A percentile compares a stretch with the other conserved stretches of the same genome.
These are phyloP conservation scores for Diploptera punctata DNA, from an alignment of 2,888 invertebrate species.

Conservation along the genomic window DNA sequence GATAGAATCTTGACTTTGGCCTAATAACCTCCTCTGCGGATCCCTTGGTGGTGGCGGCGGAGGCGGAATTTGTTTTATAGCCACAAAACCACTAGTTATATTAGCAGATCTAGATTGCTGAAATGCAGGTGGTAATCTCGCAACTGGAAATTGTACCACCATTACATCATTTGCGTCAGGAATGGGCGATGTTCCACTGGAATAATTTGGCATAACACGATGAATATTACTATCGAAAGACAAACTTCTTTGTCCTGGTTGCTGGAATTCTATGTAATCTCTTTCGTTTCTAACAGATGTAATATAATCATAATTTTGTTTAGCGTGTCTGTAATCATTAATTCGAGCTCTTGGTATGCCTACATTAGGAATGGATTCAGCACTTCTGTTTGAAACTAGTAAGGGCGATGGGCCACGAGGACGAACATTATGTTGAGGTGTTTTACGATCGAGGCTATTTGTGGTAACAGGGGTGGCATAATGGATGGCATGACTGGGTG, in stretches of 20 bases:
- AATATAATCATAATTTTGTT: neutral
- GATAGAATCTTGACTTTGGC: conserved; percentile 51
- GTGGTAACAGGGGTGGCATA: conserved; percentile 15
- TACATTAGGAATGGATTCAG: neutral
- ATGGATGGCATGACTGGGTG: conserved; percentile 16
- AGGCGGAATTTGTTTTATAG: conserved; percentile 55
- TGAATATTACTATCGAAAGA: conserved; percentile 41
- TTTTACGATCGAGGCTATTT: conserved; percentile 29
- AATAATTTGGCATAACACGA: neutral
- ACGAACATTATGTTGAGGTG: neutral
- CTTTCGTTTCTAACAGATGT: neutral
- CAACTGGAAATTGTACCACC: conserved; percentile 62
- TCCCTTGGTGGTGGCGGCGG: conserved; percentile 83
- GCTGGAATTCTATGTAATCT: conserved; percentile 19
- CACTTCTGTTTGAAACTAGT: conserved; percentile 3
- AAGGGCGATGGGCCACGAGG: conserved; percentile 12
- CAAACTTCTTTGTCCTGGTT: conserved; percentile 36
- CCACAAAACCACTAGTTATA: conserved; percentile 21
- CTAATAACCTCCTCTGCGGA: conserved; percentile 66
- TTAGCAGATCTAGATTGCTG: neutral
- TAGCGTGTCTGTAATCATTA: neutral
- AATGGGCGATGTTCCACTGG: neutral
- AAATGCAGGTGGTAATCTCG: conserved; percentile 49
- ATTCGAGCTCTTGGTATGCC: conserved; percentile 17
- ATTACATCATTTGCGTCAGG: conserved; percentile 54